Evolutionary conservation across 2,113 vertebrate genomes (phyloP).

Genomic region (Malurus elegans): DNA sequence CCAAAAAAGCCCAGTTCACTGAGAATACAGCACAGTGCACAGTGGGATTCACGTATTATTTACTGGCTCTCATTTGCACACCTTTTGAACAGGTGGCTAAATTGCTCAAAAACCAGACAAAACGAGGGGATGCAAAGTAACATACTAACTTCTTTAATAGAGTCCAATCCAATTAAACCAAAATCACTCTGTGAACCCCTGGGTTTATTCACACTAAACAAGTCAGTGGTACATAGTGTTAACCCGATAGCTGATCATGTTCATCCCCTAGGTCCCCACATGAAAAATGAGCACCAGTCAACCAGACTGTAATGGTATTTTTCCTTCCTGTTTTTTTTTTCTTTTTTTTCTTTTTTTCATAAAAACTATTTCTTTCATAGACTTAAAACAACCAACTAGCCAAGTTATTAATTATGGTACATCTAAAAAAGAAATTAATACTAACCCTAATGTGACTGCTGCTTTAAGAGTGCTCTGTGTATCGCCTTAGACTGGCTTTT

Average conservation of each 20-base stretch:
- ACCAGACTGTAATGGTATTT: constrained; percentile 69
- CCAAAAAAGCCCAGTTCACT: constrained; percentile 20
- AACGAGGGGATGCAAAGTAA: constrained; percentile 67
- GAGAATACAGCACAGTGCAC: background rate
- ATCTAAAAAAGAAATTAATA: constrained; percentile 77
- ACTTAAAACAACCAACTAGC: constrained; percentile 79
- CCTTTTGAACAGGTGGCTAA: constrained; percentile 57
- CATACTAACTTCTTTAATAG: constrained; percentile 81
- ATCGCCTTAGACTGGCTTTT: constrained; percentile 74
- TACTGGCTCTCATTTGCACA: constrained; percentile 56
- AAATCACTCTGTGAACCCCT: constrained; percentile 67
- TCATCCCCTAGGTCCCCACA: constrained; percentile 47
- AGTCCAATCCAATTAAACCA: constrained; percentile 74
- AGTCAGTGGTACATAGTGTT: constrained; percentile 51
- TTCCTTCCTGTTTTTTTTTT: constrained; percentile 3
- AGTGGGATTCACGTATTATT: background rate
- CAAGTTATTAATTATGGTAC: constrained; percentile 79
- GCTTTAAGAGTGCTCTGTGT: constrained; percentile 79
- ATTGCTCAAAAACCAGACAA: constrained; percentile 70
- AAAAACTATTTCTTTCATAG: constrained; percentile 82
- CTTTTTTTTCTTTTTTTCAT: constrained; percentile 34
- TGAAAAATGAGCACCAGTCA: constrained; percentile 52
- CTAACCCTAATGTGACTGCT: constrained; percentile 83
- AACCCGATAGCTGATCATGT: constrained; percentile 13
- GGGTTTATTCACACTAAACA: constrained; percentile 67